A percentile compares a stretch with the other conserved stretches of the same genome.
Evolutionary conservation across 37 sponge, comb jelly and placozoan species (phyloP).

Genomic region (Ianthella basta): DNA sequence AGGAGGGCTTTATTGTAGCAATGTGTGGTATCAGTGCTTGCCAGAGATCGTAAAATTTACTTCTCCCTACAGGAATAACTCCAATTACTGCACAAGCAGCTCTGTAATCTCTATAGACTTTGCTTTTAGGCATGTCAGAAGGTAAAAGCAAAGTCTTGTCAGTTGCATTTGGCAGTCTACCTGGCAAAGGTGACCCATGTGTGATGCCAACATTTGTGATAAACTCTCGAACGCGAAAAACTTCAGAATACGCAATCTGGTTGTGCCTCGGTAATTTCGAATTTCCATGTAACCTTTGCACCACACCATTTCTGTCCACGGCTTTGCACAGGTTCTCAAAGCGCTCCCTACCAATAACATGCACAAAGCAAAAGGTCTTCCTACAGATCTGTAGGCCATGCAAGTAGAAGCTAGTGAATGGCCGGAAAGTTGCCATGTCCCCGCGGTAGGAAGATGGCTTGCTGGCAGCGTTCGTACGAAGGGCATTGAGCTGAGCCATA

Average conservation of each 20-base stretch:
- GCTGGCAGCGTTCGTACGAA: background rate
- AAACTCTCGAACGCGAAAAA: background rate
- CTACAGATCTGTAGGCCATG: background rate
- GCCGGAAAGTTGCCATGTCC: background rate
- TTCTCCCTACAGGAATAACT: too few species aligned
- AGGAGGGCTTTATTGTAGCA: slow-evolving; percentile 24
- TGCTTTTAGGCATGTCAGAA: too few species aligned
- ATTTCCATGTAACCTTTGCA: slow-evolving; percentile 5
- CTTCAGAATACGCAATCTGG: background rate
- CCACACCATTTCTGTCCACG: slow-evolving; percentile 1
- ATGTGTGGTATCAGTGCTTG: background rate
- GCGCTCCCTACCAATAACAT: background rate
- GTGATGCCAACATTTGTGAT: background rate
- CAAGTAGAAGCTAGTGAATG: background rate
- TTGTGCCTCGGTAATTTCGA: background rate
- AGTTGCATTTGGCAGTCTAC: too few species aligned
- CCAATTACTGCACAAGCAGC: too few species aligned
- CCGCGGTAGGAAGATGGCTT: background rate
- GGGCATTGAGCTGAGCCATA: slow-evolving; percentile 16
- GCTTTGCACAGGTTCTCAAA: background rate
- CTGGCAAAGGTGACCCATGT: too few species aligned
- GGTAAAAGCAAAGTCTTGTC: too few species aligned
- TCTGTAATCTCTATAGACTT: too few species aligned
- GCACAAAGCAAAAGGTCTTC: background rate
- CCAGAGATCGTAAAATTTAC: slow-evolving; percentile 22